Evolutionary conservation across 1,140 invertebrate species (phyloP).

Genomic region (Akabosia matsudoensis): DNA sequence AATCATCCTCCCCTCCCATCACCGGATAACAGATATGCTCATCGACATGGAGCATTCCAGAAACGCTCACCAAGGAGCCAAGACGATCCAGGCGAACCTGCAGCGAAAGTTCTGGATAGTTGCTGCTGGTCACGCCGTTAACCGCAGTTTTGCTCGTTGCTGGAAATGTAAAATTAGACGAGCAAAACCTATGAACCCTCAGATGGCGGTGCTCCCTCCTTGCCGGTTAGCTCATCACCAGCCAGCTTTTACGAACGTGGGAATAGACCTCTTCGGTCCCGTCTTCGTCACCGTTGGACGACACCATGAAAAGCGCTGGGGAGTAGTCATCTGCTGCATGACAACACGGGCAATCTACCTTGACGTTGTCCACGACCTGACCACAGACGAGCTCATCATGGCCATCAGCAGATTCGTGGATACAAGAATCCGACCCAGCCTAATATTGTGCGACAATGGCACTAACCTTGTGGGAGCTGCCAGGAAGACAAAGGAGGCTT

Average conservation of each 20-base stretch:
- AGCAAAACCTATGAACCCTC: no score
- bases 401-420: conserved; percentile 13
- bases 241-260: neutral
- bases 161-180: no score
- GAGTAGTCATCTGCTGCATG: conserved; percentile 41
- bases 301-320: neutral
- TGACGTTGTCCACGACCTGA: conserved; percentile 42
- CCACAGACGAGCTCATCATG: conserved; percentile 47
- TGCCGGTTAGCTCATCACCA: neutral
- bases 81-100: no score
- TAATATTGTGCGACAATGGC: neutral
- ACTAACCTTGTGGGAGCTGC: neutral
- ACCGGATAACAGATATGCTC: no score
- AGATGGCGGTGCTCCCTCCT: neutral
- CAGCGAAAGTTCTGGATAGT: no score
- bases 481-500: neutral
- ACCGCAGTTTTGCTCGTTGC: no score
- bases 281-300: neutral
- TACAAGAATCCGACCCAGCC: neutral
- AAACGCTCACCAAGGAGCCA: no score
- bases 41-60: no score
- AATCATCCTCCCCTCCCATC: no score
- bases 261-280: conserved; percentile 1
- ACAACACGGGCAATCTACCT: conserved; percentile 47
- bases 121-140: no score